These are phyloP conservation scores for Paedocypris micromegethes DNA, from an alignment of 2,797 vertebrate species.

Conservation along the genomic window DNA sequence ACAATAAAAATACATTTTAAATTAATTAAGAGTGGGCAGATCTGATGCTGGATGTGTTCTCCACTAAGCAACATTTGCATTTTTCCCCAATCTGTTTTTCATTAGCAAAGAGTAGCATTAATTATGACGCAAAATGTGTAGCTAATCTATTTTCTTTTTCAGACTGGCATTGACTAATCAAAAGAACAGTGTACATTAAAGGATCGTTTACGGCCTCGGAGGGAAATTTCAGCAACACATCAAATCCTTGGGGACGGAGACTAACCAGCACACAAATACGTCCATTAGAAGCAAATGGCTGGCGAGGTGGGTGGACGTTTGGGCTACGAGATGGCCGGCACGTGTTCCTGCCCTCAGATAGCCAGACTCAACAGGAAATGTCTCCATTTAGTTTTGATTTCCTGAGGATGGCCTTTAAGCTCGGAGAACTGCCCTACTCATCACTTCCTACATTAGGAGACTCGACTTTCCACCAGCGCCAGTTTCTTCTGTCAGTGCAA, in stretches of 20 bases:
- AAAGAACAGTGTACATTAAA: conserved; percentile 14
- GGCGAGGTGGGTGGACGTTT: conserved; percentile 14
- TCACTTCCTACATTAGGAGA: conserved; percentile 24
- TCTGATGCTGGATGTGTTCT: too few relatives aligned
- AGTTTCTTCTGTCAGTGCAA: not conserved
- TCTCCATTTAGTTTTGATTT: conserved; percentile 30
- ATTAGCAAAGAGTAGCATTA: too few relatives aligned
- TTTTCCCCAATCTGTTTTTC: too few relatives aligned
- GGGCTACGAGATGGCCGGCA: conserved; percentile 31
- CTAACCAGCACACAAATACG: conserved; percentile 34
- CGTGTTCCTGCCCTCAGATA: not conserved
- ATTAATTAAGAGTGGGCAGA: too few relatives aligned
- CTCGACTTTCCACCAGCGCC: not conserved
- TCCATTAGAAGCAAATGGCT: conserved; percentile 31
- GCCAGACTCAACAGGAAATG: conserved; percentile 25
- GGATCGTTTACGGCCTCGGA: conserved; percentile 8
- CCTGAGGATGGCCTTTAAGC: conserved; percentile 23
- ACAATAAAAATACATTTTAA: too few relatives aligned
- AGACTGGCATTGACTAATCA: not conserved
- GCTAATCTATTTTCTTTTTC: too few relatives aligned
- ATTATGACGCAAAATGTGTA: too few relatives aligned
- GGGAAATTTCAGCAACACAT: conserved; percentile 20
- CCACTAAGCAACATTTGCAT: too few relatives aligned
- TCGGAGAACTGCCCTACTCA: conserved; percentile 27
- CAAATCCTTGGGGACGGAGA: conserved; percentile 23